These are phyloP conservation scores for Venturia canescens DNA, from an alignment of 1,140 invertebrate species.

Conservation along the genomic window DNA sequence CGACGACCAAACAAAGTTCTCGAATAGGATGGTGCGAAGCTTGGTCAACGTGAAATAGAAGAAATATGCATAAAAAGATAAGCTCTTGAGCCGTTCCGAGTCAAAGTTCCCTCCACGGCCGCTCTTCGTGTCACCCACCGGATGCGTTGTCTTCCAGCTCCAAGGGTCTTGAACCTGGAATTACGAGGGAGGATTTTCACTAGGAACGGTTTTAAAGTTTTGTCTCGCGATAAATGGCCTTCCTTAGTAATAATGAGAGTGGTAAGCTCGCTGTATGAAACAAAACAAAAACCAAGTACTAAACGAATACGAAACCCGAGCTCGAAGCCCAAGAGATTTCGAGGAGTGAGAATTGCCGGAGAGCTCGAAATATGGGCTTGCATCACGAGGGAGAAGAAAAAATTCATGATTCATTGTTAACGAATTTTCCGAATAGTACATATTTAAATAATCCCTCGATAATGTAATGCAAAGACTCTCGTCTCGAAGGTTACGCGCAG, in stretches of 20 bases:
- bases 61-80: not conserved
- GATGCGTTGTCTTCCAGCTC: no score
- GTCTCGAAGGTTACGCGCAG: no score
- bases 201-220: no score
- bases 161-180: no score
- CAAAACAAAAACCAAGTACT: not conserved
- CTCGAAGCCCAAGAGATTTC: not conserved
- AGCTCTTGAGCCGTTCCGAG: not conserved
- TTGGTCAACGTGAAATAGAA: conserved; percentile 23
- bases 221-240: conserved; percentile 37
- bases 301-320: conserved; percentile 5
- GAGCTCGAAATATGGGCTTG: not conserved
- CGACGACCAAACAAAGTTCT: not conserved
- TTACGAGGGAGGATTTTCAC: no score
- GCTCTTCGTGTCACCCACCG: no score
- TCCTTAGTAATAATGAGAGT: conserved; percentile 34
- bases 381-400: no score
- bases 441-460: no score
- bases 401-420: no score
- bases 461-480: no score
- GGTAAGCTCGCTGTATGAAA: conserved; percentile 26
- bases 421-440: no score
- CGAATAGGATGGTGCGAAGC: not conserved
- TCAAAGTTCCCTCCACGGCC: no score
- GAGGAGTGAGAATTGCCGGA: not conserved